Base-by-base conservation (phyloP, 2,797 vertebrate species). In the Pseudotriccus pelzelni region DNA sequence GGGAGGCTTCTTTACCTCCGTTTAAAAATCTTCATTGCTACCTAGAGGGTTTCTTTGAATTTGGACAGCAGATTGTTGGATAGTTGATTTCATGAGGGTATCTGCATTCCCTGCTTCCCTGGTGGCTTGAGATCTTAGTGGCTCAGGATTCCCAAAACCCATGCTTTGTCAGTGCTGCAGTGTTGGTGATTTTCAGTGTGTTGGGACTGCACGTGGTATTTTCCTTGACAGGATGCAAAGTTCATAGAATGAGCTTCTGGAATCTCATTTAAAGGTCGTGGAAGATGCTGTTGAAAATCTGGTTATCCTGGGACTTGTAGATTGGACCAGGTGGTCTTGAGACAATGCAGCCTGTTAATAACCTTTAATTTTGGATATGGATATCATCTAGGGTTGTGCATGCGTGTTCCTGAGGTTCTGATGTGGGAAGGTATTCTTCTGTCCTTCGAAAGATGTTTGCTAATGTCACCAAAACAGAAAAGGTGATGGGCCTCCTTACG, bases 161-260 rank as follows among this genome's bases (percentile, higher is more conserved):
- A 0, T 53, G 44, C 32, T 68, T 70, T 58, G 22, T 24, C 3
- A 4, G 0, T 37, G 30, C 60, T 19, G 18, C 5, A 13, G 0
- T 24, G 7, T 20, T 60, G 32, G 10, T 60, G 32, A 25, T 72
- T 14, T 84, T 78, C 6, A 13, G 6, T 44, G 41, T 0, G 1
- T 47, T 1, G 2, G 22, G 34, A 59, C 27, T 1, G 0, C 24
- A 8, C 21, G 27, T 1, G 4, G 8, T 72, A n/a, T 78, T 81
- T 81, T 49, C 19, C 32, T n/a, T 55, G 34, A 34, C 22, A 59
- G 36, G 19, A 49, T 74, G 49, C 34, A 85, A 49, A 82, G 19
- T 43, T 73, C 37, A 32, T 25, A 7, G 63, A 83, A 66, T 32
- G 43, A 70, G 5, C 10, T 87, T 2, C 1, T 59, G 67, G 58